A percentile compares a stretch with the other conserved stretches of the same genome.
phyloP scores from a whole-genome alignment of 1,140 invertebrate genomes.

The Limonius californicus region DNA sequence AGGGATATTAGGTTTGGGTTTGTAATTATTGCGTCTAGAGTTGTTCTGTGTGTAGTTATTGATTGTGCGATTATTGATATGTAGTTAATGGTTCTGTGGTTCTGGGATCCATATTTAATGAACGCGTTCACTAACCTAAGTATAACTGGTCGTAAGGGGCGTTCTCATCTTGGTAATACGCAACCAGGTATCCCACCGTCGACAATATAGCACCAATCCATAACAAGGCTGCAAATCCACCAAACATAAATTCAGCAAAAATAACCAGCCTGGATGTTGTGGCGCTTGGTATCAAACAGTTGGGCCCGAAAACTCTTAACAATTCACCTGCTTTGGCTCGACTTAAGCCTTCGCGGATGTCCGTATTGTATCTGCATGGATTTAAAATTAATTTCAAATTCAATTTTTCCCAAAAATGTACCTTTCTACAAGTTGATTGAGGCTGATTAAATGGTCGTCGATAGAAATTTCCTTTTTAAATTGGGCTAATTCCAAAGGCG shows the following conservation, averaged over 20 bases:
- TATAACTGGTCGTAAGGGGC: conserved; percentile 16
- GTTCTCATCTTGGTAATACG: conserved; percentile 13
- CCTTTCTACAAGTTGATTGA: conserved; percentile 54
- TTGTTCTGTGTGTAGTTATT: too few species aligned
- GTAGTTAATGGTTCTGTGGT: too few species aligned
- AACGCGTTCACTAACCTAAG: conserved; percentile 3
- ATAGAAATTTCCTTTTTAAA: conserved; percentile 71
- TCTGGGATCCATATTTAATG: too few species aligned
- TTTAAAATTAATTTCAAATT: too few species aligned
- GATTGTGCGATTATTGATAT: too few species aligned
- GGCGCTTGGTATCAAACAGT: conserved; percentile 53
- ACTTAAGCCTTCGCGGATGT: conserved; percentile 55
- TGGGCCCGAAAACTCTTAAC: conserved; percentile 62
- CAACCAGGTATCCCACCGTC: conserved; percentile 59
- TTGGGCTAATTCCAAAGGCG: conserved; percentile 21
- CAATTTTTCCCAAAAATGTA: too few species aligned
- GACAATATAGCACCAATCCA: conserved; percentile 71
- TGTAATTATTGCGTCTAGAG: too few species aligned
- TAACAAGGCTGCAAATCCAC: conserved; percentile 68
- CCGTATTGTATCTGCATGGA: conserved; percentile 49
- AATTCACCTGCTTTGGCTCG: conserved; percentile 52
- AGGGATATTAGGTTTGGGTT: too few species aligned
- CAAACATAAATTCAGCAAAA: conserved; percentile 50
- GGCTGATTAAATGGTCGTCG: conserved; percentile 68
- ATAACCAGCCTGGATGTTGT: conserved; percentile 26